These are phyloP conservation scores for Siniperca scherzeri DNA, from an alignment of 2,797 vertebrate genomes.

Conservation along the genomic window DNA sequence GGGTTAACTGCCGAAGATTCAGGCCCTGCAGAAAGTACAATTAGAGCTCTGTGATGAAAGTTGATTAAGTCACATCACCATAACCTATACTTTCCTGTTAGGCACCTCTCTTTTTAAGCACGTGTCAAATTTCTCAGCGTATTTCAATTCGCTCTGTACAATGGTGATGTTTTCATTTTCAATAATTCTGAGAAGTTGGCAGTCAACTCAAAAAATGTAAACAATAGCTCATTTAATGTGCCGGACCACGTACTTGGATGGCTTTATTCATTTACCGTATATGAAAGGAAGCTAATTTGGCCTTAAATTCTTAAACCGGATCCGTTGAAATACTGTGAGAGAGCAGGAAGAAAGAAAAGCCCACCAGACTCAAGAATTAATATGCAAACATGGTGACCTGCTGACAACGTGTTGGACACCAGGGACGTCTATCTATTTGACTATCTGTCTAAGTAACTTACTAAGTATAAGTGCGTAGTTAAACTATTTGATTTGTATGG, in stretches of 20 bases:
- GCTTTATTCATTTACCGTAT: not conserved
- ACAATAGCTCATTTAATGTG: not conserved
- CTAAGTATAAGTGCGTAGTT: not conserved
- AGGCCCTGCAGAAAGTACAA: not conserved
- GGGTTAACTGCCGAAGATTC: not conserved
- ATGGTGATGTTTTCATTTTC: not conserved
- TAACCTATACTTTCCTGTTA: not conserved
- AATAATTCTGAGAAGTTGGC: not conserved
- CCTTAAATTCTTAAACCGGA: not conserved
- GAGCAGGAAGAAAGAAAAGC: not conserved
- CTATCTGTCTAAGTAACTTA: not conserved
- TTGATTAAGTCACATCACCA: not conserved
- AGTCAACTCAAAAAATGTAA: not conserved
- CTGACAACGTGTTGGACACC: not conserved
- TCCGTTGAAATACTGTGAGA: not conserved
- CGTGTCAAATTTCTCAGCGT: not conserved
- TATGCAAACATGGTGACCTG: not conserved
- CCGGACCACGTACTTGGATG: not conserved
- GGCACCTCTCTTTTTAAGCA: too few relatives aligned
- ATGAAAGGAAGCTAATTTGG: not conserved
- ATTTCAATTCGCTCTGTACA: not conserved
- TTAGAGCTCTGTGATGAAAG: not conserved
- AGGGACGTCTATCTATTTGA: not conserved
- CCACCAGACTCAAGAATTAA: not conserved
- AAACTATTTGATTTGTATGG: not conserved